Percentiles rank a stretch among this genome's conserved stretches.
Conservation (phyloP, 2,797 vertebrate species). For the Dendrocincla tyrannina region DNA sequence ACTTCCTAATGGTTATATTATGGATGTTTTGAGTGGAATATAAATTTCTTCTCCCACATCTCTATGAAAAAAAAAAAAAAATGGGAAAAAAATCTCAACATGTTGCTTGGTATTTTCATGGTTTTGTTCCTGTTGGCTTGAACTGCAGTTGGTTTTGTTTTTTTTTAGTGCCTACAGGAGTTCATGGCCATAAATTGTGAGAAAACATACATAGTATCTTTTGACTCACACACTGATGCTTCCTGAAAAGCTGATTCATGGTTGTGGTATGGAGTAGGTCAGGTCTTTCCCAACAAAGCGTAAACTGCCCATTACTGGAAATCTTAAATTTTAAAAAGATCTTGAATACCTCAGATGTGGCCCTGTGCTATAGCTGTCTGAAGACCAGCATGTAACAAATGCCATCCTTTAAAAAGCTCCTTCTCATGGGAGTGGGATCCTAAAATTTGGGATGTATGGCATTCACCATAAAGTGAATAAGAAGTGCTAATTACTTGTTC, state of each 20-base stretch:
- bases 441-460: background rate
- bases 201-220: background rate
- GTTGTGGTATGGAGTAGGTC: background rate
- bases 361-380: background rate
- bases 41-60: background rate
- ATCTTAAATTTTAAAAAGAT: background rate
- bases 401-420: background rate
- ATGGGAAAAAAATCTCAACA: background rate
- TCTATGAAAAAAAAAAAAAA: background rate
- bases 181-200: background rate
- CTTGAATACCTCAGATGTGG: background rate
- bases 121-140: background rate
- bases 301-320: background rate
- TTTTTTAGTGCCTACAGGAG: background rate
- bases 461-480: background rate
- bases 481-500: background rate
- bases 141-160: background rate
- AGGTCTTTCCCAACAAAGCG: background rate
- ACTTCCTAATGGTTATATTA: background rate
- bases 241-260: background rate
- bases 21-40: background rate
- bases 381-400: background rate
- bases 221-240: background rate
- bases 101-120: background rate
- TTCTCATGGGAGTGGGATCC: accelerated